Base-by-base conservation (phyloP, 1,140 invertebrate genomes). In the Luehdorfia chinensis region DNA sequence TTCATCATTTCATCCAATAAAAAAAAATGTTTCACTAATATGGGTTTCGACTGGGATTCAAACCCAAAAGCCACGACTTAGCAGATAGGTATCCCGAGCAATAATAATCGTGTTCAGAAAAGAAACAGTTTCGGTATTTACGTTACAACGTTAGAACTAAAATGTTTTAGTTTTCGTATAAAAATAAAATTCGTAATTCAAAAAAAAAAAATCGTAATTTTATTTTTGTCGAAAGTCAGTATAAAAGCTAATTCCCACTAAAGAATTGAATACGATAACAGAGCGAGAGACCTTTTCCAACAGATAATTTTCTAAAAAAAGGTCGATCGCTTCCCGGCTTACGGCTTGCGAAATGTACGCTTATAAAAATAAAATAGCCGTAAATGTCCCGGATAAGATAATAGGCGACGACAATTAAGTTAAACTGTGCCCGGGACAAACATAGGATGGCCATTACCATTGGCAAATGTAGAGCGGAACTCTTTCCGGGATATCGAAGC, bases 331-430 rank as follows among this genome's bases (percentile, higher is more conserved):
- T 16, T 18, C 25, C 15, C 34, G 18, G 34, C 18, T 37, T 37
- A 37, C 13, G 39, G 39, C 39, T 43, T 43, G 14, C 23, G 39
- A 30, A 43, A 43, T 43, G 37, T 41, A n/a, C 39, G 39, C 39
- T 43, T 43, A 59, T 59, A 59, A 59, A 59, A 59, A 59, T 59
- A 59, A 51, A 55, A 45, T 55, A 47, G 37, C 19, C 50, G 16
- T 44, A 46, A 34, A 49, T 23, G 37, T 2, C 18, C 14, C 41
- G 45, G 55, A 62, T 62, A 63, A 63, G 59, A 55, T 54, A 59
- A 59, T 56, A 50, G 53, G 31, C 39, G 51, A 33, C 34, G 53
- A 59, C 61, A 65, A 65, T 65, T 65, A 65, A 65, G 50, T 65
- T 60, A 57, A 59, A 57, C 50, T 45, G 44, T 13, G 18, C 12